Evolutionary conservation across 2,888 invertebrate species (phyloP).

Genomic region (Oscheius sp.): DNA sequence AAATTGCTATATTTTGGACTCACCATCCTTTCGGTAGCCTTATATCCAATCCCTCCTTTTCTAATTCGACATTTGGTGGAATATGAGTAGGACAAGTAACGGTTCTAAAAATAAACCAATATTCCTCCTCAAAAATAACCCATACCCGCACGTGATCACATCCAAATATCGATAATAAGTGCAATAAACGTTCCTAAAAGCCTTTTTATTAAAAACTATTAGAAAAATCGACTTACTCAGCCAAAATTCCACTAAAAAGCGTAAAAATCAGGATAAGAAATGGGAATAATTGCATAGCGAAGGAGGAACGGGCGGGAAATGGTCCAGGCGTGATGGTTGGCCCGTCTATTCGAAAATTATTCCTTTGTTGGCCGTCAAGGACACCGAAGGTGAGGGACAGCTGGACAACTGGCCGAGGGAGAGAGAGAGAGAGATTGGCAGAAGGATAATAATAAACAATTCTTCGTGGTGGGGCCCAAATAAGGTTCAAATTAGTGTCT

Average conservation of each 20-base stretch:
- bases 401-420: not conserved
- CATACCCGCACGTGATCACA: slow-evolving; percentile 71
- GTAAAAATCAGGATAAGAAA: not conserved
- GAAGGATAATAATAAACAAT: too few relatives aligned
- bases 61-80: slow-evolving; percentile 61
- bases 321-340: slow-evolving; percentile 12
- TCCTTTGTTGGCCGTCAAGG: slow-evolving; percentile 19
- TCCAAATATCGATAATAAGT: slow-evolving; percentile 72
- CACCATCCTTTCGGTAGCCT: slow-evolving; percentile 70
- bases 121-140: not conserved
- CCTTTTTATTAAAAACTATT: not conserved
- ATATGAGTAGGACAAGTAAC: slow-evolving; percentile 69
- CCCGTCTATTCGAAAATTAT: slow-evolving; percentile 38
- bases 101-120: slow-evolving; percentile 49
- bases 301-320: not conserved
- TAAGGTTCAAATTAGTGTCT: too few relatives aligned
- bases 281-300: slow-evolving; percentile 28
- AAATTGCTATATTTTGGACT: not conserved
- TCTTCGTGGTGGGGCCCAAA: too few relatives aligned
- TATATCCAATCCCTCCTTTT: slow-evolving; percentile 67
- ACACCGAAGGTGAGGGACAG: not conserved
- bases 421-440: too few relatives aligned
- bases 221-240: slow-evolving; percentile 36
- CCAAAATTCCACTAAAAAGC: not conserved
- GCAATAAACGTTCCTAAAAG: slow-evolving; percentile 69